Evolutionary conservation across 2,113 vertebrate genomes (phyloP), one percentile per base, ranked within the genome.

Genomic region (Hucho hucho): DNA sequence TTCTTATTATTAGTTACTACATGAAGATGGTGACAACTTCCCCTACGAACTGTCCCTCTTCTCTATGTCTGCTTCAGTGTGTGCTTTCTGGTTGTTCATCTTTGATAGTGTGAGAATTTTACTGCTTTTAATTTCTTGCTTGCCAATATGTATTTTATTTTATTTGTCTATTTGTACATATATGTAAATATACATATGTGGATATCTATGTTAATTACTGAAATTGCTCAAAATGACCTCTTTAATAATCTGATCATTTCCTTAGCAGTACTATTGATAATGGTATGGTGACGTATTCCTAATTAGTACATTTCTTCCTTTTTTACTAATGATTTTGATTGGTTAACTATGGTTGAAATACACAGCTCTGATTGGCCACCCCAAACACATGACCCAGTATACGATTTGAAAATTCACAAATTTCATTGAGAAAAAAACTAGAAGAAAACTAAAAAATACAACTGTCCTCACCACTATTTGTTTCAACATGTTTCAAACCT

Each of bases 71-170:
- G 80, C 81, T 83, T 87, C 87, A 93, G 91, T 93, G 89, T 97
- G 94, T 96, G 94, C 95, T 93, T 86, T 96, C 94, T 95, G 93
- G 94, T 95, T 91, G 89, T 95, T 93, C 94, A 94, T 94, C 93
- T 93, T 91, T 94, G 90, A 94, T 93, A 95, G 82, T 94, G 91
- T 93, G 91, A 95, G 89, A 91, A 22, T 89, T 81, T 88, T 88
- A 93, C 83, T 92, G 86, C 79, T 78, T 92, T 93, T 88, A 86
- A 28, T 85, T 93, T 86, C 91, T 92, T 95, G 90, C 87, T 92
- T 95, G 84, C 87, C 75, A 77, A 84, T 86, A 11, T 43, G 32
- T 88, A 26, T 83, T 82, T 83, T 89, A 89, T 91, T 88, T 80
- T 80, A 84, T 89, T 92, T 81, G 74, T 77, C 32, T 84, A 49